Conservation (phyloP, 1,140 invertebrate species). For the Listronotus oregonensis region DNA sequence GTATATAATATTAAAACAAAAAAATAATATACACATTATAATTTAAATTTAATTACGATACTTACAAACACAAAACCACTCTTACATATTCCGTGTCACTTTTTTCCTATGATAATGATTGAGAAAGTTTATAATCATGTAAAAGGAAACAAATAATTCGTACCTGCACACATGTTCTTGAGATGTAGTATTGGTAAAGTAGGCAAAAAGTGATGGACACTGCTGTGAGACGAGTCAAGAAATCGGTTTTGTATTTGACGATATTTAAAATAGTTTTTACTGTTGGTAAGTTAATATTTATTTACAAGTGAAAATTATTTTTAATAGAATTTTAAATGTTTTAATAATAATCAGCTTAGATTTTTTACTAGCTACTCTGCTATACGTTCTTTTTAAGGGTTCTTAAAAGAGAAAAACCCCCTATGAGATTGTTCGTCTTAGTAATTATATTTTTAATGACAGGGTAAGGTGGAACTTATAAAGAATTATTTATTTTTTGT, state of each 20-base stretch:
- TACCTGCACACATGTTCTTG: constrained; percentile 23
- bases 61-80: background rate
- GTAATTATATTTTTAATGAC: too few relatives aligned
- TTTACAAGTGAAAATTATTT: background rate
- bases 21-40: too few relatives aligned
- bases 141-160: constrained; percentile 29
- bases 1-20: too few relatives aligned
- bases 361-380: too few relatives aligned
- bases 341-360: too few relatives aligned
- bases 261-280: constrained; percentile 4
- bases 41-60: too few relatives aligned
- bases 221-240: constrained; percentile 9
- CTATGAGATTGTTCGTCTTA: too few relatives aligned
- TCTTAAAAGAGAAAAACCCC: too few relatives aligned
- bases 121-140: constrained; percentile 35
- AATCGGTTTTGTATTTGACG: constrained; percentile 8
- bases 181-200: constrained; percentile 16
- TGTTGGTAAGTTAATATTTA: constrained; percentile 17
- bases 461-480: too few relatives aligned
- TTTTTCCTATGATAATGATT: constrained; percentile 33
- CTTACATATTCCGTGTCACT: constrained; percentile 17
- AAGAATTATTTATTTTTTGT: too few relatives aligned
- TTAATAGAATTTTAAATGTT: too few relatives aligned
- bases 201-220: constrained; percentile 32
- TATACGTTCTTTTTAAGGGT: too few relatives aligned